Evolutionary conservation across 1,140 invertebrate genomes (phyloP), one percentile per base, ranked within the genome.

Genomic region (Cyclargus thomasi): DNA sequence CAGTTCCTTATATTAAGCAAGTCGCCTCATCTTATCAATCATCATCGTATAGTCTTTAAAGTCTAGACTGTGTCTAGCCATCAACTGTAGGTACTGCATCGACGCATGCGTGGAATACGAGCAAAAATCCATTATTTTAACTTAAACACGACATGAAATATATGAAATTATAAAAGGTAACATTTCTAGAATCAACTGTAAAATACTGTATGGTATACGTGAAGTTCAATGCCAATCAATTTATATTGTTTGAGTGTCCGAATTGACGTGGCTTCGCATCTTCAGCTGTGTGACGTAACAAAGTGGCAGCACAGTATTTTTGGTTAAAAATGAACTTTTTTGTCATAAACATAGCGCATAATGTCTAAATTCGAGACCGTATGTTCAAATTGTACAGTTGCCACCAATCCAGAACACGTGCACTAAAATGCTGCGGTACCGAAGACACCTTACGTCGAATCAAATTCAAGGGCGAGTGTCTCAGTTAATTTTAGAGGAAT

Each of bases 401-500:
- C 8, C 14, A 59, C 20, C 18, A 59, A 59, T 59, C 21, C 18
- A 59, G 10, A 59, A 59, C 55, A 59, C 55, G 55, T 59, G 55
- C 14, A 59, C 17, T 59, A 59, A 18, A 18, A 20, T 55, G 53
- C 53, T 57, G 18, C 55, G 18, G 20, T 18, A 59, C 55, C 11
- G 55, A 59, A 59, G 55, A 59, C 55, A 59, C 20, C 55, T 59
- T 21, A 59, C 64, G 69, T 67, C 70, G 73, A 79, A 74, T 74
- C 67, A 74, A 74, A 76, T 73, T 72, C 80, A 83, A 85, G 81
- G 81, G 74, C 77, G 66, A 23, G 53, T 68, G 72, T 78, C 67
- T 74, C 71, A 72, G 74, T 78, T 82, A 81, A 78, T 76, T 81
- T 76, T 79, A 75, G 76, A 68, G 76, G 66, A 65, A 75, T 75